Evolutionary conservation across 2,113 vertebrate species (phyloP).

Genomic region (Sphyrna mokarran): DNA sequence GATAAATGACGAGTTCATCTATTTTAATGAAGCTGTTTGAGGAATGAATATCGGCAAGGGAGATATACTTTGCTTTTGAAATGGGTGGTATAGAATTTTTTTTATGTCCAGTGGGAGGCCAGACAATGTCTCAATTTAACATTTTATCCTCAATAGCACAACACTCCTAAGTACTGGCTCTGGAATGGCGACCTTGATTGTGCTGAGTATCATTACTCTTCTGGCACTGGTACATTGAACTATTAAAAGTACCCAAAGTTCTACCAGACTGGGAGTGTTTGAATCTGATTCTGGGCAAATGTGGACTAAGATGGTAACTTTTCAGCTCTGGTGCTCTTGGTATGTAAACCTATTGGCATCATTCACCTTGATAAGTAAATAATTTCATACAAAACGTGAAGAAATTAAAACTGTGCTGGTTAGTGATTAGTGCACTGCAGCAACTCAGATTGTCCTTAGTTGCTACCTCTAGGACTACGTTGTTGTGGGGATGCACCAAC

Average conservation of each 20-base stretch:
- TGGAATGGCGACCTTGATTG: not conserved
- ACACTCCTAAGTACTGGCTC: not conserved
- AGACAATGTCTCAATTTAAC: not conserved
- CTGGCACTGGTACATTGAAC: not conserved
- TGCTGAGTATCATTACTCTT: not conserved
- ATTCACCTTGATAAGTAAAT: not conserved
- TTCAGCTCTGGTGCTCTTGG: not conserved
- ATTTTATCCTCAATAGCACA: not conserved
- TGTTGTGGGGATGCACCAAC: not conserved
- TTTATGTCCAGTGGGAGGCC: not conserved
- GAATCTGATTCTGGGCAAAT: not conserved
- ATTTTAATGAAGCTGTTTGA: not conserved
- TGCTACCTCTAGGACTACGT: not conserved
- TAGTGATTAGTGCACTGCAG: not conserved
- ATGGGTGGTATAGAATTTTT: not conserved
- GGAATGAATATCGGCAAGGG: not conserved
- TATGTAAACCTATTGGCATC: not conserved
- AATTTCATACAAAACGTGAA: not conserved
- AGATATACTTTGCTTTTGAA: not conserved
- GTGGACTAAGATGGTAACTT: not conserved
- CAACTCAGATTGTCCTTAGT: too few species aligned
- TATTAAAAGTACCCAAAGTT: not conserved
- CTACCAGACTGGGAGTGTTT: not conserved
- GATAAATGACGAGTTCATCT: not conserved
- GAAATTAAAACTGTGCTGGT: not conserved